Conservation (phyloP, 1,140 invertebrate genomes). For the Lasioglossum albipes region DNA sequence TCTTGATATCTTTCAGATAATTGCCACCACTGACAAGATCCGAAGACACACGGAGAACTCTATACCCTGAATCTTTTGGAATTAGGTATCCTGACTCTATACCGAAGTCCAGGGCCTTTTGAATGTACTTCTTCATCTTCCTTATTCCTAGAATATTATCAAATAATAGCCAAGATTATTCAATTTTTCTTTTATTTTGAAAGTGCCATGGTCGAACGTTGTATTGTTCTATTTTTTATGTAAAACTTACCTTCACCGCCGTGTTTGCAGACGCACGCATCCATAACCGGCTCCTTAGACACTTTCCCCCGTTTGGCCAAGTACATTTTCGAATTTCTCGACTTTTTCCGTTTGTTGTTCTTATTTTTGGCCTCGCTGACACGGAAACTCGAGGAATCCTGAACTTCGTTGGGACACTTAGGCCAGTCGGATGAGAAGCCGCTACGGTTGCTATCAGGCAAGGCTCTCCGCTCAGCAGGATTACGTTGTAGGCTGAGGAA, state of each 20-base stretch:
- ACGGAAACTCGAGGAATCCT: conserved; percentile 22
- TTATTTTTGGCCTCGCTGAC: neutral
- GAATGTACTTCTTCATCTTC: conserved; percentile 63
- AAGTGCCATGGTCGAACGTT: no score
- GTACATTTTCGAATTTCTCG: conserved; percentile 11
- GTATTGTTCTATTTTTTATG: no score
- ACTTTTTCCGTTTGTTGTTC: conserved; percentile 13
- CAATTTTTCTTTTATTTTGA: neutral
- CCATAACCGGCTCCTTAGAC: conserved; percentile 5
- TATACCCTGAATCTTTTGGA: conserved; percentile 55
- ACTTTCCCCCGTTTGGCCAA: neutral
- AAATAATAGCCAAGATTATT: neutral
- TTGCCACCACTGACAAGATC: conserved; percentile 48
- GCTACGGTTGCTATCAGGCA: neutral
- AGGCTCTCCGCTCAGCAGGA: neutral
- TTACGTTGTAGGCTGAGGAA: conserved; percentile 27
- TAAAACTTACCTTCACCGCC: conserved; percentile 10
- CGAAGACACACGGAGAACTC: conserved; percentile 65
- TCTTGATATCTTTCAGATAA: neutral
- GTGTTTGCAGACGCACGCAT: conserved; percentile 18
- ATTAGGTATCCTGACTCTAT: conserved; percentile 65
- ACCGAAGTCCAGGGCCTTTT: conserved; percentile 65
- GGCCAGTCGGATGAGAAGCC: neutral
- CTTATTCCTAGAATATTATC: conserved; percentile 31
- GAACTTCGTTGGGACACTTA: conserved; percentile 12